Conservation (phyloP, 2,797 vertebrate genomes). For the Sebastes oblongus region DNA sequence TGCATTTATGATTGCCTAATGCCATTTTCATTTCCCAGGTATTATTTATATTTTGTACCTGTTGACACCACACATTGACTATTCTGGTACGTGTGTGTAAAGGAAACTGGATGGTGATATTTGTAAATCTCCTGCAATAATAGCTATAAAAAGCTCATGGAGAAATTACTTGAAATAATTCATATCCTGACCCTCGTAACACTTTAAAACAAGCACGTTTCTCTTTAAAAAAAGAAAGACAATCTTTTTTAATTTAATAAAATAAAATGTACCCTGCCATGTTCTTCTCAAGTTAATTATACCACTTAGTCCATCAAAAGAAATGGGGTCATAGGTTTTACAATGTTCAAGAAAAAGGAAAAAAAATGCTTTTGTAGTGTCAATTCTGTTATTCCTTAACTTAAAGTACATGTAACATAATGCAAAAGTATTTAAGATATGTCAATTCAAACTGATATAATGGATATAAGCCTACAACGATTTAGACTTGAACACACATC, state of each 20-base stretch:
- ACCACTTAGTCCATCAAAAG: neutral
- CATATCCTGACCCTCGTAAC: neutral
- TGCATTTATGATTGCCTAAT: neutral
- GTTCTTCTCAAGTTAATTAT: neutral
- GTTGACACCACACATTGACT: neutral
- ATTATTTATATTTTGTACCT: neutral
- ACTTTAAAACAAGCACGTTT: neutral
- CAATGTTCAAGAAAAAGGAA: neutral
- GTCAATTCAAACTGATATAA: neutral
- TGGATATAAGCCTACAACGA: neutral
- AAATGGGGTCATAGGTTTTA: neutral
- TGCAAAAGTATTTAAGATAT: neutral
- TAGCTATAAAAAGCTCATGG: neutral
- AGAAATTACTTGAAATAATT: neutral
- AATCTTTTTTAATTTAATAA: neutral
- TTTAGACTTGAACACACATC: neutral
- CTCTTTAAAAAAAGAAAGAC: neutral
- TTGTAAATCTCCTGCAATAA: neutral
- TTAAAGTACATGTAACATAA: neutral
- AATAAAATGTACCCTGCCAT: neutral
- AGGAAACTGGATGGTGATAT: neutral
- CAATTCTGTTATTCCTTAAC: neutral
- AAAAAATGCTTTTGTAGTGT: neutral
- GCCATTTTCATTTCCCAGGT: neutral
- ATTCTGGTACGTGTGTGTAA: neutral